Percentiles rank a stretch among this genome's conserved stretches.
These are phyloP conservation scores for Synergus laeviventris DNA, from an alignment of 2,888 invertebrate genomes.

Conservation along the genomic window DNA sequence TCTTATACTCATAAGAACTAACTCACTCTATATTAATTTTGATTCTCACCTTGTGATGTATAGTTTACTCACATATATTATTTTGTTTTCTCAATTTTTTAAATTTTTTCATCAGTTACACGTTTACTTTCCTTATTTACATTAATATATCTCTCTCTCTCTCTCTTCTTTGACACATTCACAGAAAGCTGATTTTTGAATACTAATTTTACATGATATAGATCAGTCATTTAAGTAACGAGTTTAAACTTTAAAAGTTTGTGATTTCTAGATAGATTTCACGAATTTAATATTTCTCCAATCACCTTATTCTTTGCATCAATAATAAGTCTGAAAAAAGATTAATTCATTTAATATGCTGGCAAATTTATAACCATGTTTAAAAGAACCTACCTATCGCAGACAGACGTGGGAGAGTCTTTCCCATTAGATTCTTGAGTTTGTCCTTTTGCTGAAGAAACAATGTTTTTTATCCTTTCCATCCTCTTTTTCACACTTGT, in stretches of 20 bases:
- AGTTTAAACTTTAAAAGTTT: neutral
- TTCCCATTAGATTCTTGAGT: neutral
- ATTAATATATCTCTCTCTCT: neutral
- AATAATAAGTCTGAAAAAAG: conserved; percentile 49
- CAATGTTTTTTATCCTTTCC: conserved; percentile 39
- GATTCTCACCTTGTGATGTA: neutral
- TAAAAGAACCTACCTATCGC: conserved; percentile 46
- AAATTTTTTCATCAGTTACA: neutral
- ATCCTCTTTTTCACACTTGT: conserved; percentile 23
- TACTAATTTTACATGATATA: neutral
- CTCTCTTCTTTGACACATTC: neutral
- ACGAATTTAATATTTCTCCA: conserved; percentile 27
- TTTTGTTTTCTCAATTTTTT: neutral
- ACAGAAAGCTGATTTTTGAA: neutral
- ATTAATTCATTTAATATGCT: conserved; percentile 11
- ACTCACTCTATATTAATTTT: neutral
- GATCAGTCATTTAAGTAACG: neutral
- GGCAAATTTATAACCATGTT: conserved; percentile 14
- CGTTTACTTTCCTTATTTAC: neutral
- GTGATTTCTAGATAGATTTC: neutral
- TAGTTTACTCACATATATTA: neutral
- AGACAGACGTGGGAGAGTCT: neutral
- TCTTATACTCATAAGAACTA: neutral
- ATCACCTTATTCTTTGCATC: conserved; percentile 30
- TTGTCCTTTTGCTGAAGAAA: conserved; percentile 19